Base-by-base conservation (phyloP, 2,888 invertebrate species). In the Rhagonycha lutea region DNA sequence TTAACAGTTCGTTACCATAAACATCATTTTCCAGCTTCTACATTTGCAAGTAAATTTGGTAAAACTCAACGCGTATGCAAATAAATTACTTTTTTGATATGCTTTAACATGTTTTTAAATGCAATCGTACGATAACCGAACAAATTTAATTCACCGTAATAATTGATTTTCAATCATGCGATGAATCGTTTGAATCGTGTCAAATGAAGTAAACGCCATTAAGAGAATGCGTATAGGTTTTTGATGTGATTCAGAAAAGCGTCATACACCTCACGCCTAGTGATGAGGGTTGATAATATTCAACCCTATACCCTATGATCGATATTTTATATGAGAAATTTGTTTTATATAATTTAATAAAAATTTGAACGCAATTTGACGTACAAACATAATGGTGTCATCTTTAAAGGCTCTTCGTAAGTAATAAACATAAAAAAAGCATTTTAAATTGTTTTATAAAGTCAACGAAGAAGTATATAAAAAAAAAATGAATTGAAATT, bases 201-300 rank as follows among this genome's bases (percentile, higher is more conserved):
- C 63, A 65, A 65, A 65, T 65, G 63, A 65, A 65, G 63, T 65
- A 65, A 65, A 65, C 63, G 63, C 18, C 63, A 65, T 65, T 65
- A 65, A 65, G 63, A 65, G 63, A 65, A 65, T 65, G 63, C 63
- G 63, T 65, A 24, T 24, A 65, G 24, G 63, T 65, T 65, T 47
- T 65, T 65, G 63, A 65, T 65, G 63, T 24, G 63, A 65, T 65
- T 65, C 63, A 65, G 26, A 65, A 65, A 26, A 65, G 63, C 63
- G 63, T 65, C 63, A 65, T 65, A 65, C 24, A 24, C 63, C 63
- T 65, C 63, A 24, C n/a, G 23, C 63, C 63, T 23, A 65, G 5
- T 65, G 23, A 65, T 24, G 26, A 65, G 26, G 24, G 63, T 65
- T 23, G 24, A 14, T 65, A 24, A 65, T 24, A 65, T 65, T 62